phyloP scores from a whole-genome alignment of 2,888 invertebrate species.

The Melinopterus prodromus region DNA sequence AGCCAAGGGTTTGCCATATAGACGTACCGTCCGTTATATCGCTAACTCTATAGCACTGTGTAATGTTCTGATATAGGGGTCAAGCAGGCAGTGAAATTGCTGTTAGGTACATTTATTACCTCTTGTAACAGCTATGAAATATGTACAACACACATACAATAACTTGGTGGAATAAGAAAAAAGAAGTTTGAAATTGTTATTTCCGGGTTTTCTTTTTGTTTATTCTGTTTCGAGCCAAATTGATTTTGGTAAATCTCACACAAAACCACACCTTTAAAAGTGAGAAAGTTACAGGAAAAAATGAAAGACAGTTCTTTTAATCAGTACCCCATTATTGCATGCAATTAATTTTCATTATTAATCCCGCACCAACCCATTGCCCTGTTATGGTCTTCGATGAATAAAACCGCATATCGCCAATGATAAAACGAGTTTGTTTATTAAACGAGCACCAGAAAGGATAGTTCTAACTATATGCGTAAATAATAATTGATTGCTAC shows the following conservation, averaged over 20 bases:
- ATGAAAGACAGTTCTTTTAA: neutral
- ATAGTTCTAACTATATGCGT: neutral
- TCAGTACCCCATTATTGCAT: neutral
- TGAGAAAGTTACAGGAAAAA: no score
- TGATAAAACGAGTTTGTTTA: neutral
- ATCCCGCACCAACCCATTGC: neutral
- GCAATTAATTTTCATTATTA: neutral
- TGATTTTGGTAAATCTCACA: no score
- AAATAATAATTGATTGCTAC: neutral
- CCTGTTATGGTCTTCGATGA: neutral
- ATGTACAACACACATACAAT: no score
- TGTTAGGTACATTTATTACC: slow-evolving; percentile 22
- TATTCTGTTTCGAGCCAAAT: no score
- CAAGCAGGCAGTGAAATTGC: slow-evolving; percentile 19
- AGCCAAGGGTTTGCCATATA: slow-evolving; percentile 15
- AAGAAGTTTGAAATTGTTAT: no score
- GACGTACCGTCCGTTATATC: slow-evolving; percentile 17
- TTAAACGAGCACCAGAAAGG: neutral
- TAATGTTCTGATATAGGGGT: slow-evolving; percentile 20
- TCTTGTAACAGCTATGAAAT: no score
- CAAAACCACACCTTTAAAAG: no score
- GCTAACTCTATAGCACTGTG: slow-evolving; percentile 14
- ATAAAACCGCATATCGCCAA: neutral
- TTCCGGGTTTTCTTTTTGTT: no score
- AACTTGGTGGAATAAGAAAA: no score